Base-by-base conservation (phyloP, 2,113 vertebrate species). In the Malaclemys terrapin region DNA sequence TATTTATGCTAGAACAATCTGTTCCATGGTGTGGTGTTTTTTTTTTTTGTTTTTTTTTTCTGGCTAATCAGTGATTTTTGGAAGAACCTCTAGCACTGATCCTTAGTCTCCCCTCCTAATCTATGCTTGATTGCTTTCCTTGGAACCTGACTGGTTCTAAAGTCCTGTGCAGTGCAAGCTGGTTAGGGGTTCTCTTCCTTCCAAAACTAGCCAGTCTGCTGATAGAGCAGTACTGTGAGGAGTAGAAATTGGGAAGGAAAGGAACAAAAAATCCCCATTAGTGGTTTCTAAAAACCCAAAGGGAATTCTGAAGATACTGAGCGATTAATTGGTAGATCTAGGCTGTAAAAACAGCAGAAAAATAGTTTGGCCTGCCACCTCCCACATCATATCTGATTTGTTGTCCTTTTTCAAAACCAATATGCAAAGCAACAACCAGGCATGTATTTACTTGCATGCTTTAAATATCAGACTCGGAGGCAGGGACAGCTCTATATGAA, bases 361-460 rank as follows among this genome's bases (percentile, higher is more conserved):
- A 6, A 49, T 16, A 76, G 14, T 82, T 22, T 76, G 5, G 19
- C 78, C 25, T 86, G 56, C 50, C 87, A 5, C 79, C 45, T 53
- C 52, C 82, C 62, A 75, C 80, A 69, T 83, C 31, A 31, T 62
- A n/a, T 85, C 88, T 87, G 17, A 4, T 87, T 91, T 90, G 38
- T 87, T 94, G 82, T 95, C 88, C 80, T 92, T 47, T 97, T 95
- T 57, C 13, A 45, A 90, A 95, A 93, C n/a, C 82, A 90, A 84
- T 92, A 88, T 88, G 81, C 90, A 95, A 96, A 95, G 75, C 93
- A 52, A 91, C 93, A 96, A 91, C 24, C 57, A 85, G 78, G 20
- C 94, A 8, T 91, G 87, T 95, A 76, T 97, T 96, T 96, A 84
- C 38, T 2, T 85, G 92, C 87, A 75, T 97, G 90, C 85, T 95